Conservation (phyloP, 1,140 invertebrate genomes). For the Laodelphax striatellus region DNA sequence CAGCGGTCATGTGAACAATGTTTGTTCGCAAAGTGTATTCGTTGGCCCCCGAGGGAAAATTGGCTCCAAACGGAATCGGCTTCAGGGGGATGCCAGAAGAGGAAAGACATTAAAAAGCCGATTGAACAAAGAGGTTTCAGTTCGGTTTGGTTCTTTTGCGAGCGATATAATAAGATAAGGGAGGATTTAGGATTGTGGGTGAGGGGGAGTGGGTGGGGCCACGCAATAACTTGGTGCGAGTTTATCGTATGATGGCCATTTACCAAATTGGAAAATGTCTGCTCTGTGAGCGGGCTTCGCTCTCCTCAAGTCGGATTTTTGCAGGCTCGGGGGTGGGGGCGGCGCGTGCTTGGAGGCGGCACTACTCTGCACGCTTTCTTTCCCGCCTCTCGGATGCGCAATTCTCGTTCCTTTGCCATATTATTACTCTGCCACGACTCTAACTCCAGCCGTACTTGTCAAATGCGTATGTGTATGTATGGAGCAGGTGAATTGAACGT, state of each 20-base stretch:
- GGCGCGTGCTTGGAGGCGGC: too few species aligned
- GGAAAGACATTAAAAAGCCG: slow-evolving; percentile 1
- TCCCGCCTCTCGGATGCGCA: too few species aligned
- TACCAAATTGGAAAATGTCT: slow-evolving; percentile 3
- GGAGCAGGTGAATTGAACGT: too few species aligned
- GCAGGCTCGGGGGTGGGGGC: too few species aligned
- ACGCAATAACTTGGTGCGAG: slow-evolving; percentile 1
- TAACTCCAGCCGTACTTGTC: too few species aligned
- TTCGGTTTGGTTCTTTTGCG: not conserved
- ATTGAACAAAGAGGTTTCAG: not conserved
- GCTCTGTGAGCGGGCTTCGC: not conserved
- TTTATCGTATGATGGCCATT: slow-evolving; percentile 1
- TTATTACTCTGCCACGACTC: too few species aligned
- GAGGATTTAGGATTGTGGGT: not conserved
- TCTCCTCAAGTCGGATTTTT: too few species aligned
- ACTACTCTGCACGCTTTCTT: too few species aligned
- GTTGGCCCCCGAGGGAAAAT: not conserved
- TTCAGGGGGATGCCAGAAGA: not conserved
- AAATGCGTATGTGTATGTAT: too few species aligned
- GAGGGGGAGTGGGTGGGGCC: not conserved
- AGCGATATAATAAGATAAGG: slow-evolving; percentile 1
- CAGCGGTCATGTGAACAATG: too few species aligned
- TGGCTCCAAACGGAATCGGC: not conserved
- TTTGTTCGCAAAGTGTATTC: too few species aligned
- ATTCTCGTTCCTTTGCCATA: too few species aligned